Conservation (phyloP, 2,888 invertebrate species). For the Petrophora chlorosata region DNA sequence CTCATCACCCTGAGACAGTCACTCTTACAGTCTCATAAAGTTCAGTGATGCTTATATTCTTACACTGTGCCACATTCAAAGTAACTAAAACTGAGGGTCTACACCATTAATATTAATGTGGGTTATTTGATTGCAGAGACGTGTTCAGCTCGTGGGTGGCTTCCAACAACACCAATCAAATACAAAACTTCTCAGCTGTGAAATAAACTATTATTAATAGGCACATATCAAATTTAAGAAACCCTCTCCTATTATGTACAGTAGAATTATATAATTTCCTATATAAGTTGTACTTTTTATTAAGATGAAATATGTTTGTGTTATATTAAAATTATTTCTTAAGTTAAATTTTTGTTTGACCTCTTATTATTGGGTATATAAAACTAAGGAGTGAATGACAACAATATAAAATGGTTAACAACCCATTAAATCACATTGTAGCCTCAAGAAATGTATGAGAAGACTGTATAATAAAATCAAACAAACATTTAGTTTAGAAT, state of each 20-base stretch:
- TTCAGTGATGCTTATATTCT: no score
- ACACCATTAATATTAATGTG: background rate
- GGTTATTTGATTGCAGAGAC: conserved; percentile 86
- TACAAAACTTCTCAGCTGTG: conserved; percentile 91
- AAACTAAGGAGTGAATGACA: background rate
- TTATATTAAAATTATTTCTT: background rate
- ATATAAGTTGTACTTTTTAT: conserved; percentile 6
- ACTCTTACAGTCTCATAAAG: no score
- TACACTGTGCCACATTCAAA: no score
- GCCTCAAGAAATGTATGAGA: conserved; percentile 10
- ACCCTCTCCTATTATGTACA: conserved; percentile 35
- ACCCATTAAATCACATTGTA: conserved; percentile 1
- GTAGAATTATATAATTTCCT: conserved; percentile 28
- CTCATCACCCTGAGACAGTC: no score
- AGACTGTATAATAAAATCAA: conserved; percentile 13
- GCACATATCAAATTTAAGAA: conserved; percentile 61
- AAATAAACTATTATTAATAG: conserved; percentile 81
- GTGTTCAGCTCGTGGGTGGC: conserved; percentile 96
- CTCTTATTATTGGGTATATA: background rate
- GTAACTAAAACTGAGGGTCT: background rate
- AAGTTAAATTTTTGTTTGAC: background rate
- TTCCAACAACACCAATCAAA: conserved; percentile 91
- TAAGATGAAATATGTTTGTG: conserved; percentile 13
- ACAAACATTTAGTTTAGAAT: background rate
- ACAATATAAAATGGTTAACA: background rate